Percentiles rank a stretch among this genome's conserved stretches.
phyloP scores from a whole-genome alignment of 2,113 vertebrate species.

The Pygoscelis adeliae region DNA sequence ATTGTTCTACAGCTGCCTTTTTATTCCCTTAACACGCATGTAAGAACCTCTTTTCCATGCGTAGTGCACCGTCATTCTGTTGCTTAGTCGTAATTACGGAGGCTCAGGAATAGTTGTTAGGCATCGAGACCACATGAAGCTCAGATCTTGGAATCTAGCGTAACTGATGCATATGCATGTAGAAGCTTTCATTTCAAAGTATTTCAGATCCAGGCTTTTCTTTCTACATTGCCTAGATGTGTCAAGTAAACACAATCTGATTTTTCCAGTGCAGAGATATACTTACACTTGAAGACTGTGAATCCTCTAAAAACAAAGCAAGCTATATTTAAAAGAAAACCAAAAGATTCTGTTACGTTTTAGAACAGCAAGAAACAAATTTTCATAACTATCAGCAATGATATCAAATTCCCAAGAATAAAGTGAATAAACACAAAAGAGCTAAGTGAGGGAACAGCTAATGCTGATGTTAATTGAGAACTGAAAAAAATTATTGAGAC shows the following conservation, averaged over 20 bases:
- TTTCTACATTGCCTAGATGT: background rate
- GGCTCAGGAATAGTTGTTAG: background rate
- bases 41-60: background rate
- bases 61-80: background rate
- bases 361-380: background rate
- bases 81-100: background rate
- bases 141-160: background rate
- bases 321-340: background rate
- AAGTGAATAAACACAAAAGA: background rate
- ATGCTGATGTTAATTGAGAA: background rate
- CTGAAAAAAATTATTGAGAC: background rate
- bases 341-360: background rate
- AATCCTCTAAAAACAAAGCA: background rate
- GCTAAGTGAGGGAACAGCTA: background rate
- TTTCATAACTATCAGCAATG: background rate
- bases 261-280: background rate
- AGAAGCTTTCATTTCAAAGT: background rate
- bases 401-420: background rate
- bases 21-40: background rate
- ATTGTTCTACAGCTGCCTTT: background rate
- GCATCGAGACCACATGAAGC: background rate
- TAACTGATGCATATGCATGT: background rate
- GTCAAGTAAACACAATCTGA: background rate
- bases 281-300: background rate
- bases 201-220: background rate